phyloP scores from a whole-genome alignment of 2,888 invertebrate species.

The Tetragonisca angustula region DNA sequence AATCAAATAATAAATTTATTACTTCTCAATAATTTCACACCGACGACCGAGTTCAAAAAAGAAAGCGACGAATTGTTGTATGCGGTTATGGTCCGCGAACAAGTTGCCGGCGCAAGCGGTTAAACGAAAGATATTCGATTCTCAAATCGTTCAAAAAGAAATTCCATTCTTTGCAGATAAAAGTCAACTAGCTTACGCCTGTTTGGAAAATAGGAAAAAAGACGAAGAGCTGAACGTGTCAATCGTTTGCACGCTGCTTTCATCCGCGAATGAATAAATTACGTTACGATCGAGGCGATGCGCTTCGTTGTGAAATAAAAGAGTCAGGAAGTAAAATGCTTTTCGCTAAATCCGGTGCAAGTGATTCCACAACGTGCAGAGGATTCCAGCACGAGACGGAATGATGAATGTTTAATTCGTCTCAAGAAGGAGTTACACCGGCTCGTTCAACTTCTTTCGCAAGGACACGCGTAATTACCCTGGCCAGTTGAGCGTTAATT shows the following conservation, averaged over 20 bases:
- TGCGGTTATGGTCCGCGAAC: no score
- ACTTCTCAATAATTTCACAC: no score
- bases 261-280: no score
- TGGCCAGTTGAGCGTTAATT: conserved; percentile 3
- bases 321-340: neutral
- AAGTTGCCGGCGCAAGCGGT: no score
- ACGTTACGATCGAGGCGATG: neutral
- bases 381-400: neutral
- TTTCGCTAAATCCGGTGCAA: neutral
- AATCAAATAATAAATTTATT: no score
- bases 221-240: no score
- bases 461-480: conserved; percentile 16
- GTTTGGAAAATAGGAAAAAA: no score
- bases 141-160: neutral
- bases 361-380: neutral
- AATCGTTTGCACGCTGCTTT: no score
- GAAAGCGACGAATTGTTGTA: no score
- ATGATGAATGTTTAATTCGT: neutral
- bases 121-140: no score
- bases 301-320: neutral
- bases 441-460: neutral
- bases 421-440: neutral
- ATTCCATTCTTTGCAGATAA: neutral
- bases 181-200: neutral
- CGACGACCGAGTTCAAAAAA: no score